These are phyloP conservation scores for Drosophila prosaltans DNA, from an alignment of 1,140 invertebrate species.

Conservation along the genomic window DNA sequence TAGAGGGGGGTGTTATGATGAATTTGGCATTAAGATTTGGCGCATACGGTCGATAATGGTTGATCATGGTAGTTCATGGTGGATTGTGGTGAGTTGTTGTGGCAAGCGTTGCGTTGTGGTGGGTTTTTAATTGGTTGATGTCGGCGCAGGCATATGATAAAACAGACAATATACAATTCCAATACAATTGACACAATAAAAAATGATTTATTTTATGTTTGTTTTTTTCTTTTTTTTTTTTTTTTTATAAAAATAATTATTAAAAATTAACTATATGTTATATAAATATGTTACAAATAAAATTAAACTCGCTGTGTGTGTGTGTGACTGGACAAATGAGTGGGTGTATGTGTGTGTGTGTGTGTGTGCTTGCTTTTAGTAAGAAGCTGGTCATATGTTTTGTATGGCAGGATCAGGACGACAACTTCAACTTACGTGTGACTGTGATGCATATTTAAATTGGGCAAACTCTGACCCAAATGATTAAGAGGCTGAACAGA, in stretches of 20 bases:
- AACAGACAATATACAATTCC: constrained; percentile 1
- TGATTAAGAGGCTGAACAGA: constrained; percentile 88
- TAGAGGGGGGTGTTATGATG: neutral
- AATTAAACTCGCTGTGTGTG: constrained; percentile 10
- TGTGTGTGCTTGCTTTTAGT: constrained; percentile 53
- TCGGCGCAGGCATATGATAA: constrained; percentile 19
- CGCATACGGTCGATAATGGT: neutral
- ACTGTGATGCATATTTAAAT: constrained; percentile 84
- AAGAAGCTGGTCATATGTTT: constrained; percentile 50
- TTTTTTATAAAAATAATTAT: constrained; percentile 1
- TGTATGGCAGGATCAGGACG: constrained; percentile 32
- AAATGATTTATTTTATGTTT: constrained; percentile 12
- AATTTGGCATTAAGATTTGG: neutral
- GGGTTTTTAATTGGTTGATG: constrained; percentile 11
- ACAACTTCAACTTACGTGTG: constrained; percentile 76
- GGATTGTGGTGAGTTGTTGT: constrained; percentile 10
- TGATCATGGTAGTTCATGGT: constrained; percentile 9
- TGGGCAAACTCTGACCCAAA: constrained; percentile 89
- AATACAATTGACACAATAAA: constrained; percentile 8
- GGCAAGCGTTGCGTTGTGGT: constrained; percentile 21
- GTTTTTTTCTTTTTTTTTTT: neutral
- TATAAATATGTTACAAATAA: constrained; percentile 13
- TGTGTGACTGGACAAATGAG: constrained; percentile 6
- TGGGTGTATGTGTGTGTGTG: constrained; percentile 4
- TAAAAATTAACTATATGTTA: constrained; percentile 10